phyloP scores from a whole-genome alignment of 2,113 vertebrate genomes.

The Notarius quadriscutis region DNA sequence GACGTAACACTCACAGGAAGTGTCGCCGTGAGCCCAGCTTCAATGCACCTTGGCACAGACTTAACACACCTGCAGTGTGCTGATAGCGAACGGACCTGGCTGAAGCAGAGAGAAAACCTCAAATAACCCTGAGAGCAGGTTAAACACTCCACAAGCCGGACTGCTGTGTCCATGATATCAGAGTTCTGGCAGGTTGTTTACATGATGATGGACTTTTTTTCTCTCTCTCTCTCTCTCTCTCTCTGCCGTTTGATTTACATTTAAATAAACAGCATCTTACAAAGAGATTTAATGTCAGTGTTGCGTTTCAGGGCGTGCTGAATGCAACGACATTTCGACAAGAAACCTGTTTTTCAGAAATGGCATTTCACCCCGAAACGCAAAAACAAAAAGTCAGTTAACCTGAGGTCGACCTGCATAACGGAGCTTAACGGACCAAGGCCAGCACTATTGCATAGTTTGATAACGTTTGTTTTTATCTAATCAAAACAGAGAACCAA shows the following conservation, averaged over 20 bases:
- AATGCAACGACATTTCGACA: neutral
- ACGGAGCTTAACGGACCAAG: neutral
- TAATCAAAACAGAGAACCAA: neutral
- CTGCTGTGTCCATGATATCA: constrained; percentile 7
- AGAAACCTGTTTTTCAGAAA: neutral
- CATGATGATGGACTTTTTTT: neutral
- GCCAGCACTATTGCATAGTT: neutral
- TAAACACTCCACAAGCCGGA: constrained; percentile 17
- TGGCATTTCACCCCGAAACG: neutral
- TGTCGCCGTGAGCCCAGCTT: neutral
- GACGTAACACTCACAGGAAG: neutral
- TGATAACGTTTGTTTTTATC: neutral
- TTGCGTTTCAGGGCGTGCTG: constrained; percentile 2
- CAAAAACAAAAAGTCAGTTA: neutral
- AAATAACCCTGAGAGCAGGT: constrained; percentile 3
- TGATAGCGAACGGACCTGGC: constrained; percentile 3
- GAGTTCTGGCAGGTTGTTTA: constrained; percentile 10
- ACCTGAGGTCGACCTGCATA: neutral
- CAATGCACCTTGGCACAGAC: neutral
- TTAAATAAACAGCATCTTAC: constrained; percentile 24
- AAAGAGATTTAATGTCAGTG: neutral
- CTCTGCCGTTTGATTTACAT: constrained; percentile 15
- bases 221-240: neutral
- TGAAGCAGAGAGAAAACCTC: constrained; percentile 6
- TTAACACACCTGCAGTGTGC: neutral